phyloP scores from a whole-genome alignment of 2,888 invertebrate genomes.

The Patella depressa region DNA sequence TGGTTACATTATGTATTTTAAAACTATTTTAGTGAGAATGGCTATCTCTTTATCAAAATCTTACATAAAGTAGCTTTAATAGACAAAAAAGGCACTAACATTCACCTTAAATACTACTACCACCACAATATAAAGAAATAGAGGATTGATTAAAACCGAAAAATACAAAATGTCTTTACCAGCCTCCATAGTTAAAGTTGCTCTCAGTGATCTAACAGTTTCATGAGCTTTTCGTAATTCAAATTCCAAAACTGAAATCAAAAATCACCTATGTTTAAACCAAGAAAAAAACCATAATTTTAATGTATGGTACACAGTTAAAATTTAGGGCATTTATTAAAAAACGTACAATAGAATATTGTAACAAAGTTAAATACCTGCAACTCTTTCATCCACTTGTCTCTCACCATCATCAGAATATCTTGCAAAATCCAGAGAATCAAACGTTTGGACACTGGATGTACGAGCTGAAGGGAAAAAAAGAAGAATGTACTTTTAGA shows the following conservation, averaged over 20 bases:
- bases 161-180: slow-evolving; percentile 48
- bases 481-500: too few species aligned
- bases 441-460: slow-evolving; percentile 88
- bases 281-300: not conserved
- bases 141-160: not conserved
- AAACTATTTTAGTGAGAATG: too few species aligned
- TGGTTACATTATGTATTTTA: too few species aligned
- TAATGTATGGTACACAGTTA: not conserved
- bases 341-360: not conserved
- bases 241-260: slow-evolving; percentile 81
- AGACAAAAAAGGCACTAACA: not conserved
- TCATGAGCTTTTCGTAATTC: slow-evolving; percentile 89
- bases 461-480: slow-evolving; percentile 70
- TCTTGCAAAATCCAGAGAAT: slow-evolving; percentile 87
- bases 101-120: not conserved
- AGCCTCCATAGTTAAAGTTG: slow-evolving; percentile 80
- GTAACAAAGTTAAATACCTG: slow-evolving; percentile 69
- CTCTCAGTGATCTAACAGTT: slow-evolving; percentile 85
- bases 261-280: slow-evolving; percentile 16
- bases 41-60: too few species aligned
- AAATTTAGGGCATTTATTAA: not conserved
- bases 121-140: not conserved
- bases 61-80: too few species aligned
- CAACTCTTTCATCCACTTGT: slow-evolving; percentile 84
- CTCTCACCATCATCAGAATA: slow-evolving; percentile 88